Conservation (phyloP, 2,797 vertebrate species). For the Melanitta fusca region DNA sequence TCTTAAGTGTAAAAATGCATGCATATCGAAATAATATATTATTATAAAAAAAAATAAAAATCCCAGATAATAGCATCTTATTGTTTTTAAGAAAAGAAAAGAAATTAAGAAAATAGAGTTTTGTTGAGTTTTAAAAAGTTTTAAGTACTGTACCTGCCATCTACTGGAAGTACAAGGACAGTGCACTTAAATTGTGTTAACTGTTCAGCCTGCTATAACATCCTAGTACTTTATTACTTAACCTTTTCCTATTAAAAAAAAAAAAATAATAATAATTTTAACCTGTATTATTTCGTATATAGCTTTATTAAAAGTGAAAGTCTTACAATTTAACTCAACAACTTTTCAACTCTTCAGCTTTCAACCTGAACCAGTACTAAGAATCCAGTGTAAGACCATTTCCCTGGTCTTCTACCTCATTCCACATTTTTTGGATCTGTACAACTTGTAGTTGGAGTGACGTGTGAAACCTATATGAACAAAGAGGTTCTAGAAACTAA, state of each 20-base stretch:
- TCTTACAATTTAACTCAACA: background rate
- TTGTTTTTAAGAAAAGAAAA: background rate
- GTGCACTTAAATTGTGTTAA: constrained; percentile 66
- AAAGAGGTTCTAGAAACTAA: background rate
- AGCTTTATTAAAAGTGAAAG: background rate
- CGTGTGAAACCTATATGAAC: fast-evolving
- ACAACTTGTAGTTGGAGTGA: background rate
- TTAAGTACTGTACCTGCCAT: constrained; percentile 81
- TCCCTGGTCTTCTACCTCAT: background rate
- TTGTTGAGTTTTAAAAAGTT: constrained; percentile 43
- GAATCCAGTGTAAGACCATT: background rate
- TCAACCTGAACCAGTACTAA: background rate
- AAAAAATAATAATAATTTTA: background rate
- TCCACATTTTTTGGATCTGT: background rate
- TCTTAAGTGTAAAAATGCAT: constrained; percentile 44
- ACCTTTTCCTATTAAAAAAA: background rate
- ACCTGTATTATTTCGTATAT: background rate
- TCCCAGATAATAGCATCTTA: background rate
- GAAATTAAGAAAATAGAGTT: constrained; percentile 12
- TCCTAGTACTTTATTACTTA: background rate
- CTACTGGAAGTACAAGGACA: constrained; percentile 78
- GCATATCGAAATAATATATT: constrained; percentile 25
- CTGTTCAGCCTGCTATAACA: background rate
- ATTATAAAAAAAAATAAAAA: constrained; percentile 58
- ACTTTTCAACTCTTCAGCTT: background rate